Evolutionary conservation across 2,113 vertebrate species (phyloP).

Genomic region (Mesitornis unicolor): DNA sequence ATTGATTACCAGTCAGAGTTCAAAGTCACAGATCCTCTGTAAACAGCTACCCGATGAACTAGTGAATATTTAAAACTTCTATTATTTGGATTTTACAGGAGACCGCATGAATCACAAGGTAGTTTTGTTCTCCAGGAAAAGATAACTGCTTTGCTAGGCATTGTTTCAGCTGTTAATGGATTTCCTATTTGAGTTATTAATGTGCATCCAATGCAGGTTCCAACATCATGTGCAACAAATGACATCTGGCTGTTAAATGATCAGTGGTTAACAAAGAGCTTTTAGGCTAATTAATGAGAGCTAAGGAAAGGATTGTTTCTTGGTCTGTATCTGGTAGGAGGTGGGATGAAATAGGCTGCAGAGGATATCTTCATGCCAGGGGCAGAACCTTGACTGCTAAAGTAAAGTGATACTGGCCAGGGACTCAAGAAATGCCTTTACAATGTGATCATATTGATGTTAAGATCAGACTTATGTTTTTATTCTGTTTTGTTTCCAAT

Average conservation of each 20-base stretch:
- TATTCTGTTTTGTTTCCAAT: not conserved
- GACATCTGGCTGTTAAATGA: slow-evolving; percentile 2
- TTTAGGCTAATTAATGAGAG: not conserved
- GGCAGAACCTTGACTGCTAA: not conserved
- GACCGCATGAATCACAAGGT: not conserved
- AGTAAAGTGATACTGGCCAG: not conserved
- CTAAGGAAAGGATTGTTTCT: not conserved
- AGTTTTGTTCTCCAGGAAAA: not conserved
- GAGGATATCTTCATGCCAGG: not conserved
- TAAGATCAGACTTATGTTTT: not conserved
- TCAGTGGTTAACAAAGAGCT: not conserved
- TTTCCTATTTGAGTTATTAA: not conserved
- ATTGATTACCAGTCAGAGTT: not conserved
- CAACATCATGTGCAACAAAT: not conserved
- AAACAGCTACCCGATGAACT: not conserved
- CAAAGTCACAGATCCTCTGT: not conserved
- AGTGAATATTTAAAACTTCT: not conserved
- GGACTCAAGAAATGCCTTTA: not conserved
- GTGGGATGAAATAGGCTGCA: not conserved
- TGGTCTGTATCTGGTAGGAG: not conserved
- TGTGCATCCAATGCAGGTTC: not conserved
- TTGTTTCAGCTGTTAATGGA: not conserved
- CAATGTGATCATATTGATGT: not conserved
- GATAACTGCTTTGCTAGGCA: not conserved
- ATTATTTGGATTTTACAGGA: not conserved